A percentile compares a stretch with the other conserved stretches of the same genome.
Evolutionary conservation across 2,888 invertebrate species (phyloP).

Genomic region (Pseudococcus jackbeardsleyi): DNA sequence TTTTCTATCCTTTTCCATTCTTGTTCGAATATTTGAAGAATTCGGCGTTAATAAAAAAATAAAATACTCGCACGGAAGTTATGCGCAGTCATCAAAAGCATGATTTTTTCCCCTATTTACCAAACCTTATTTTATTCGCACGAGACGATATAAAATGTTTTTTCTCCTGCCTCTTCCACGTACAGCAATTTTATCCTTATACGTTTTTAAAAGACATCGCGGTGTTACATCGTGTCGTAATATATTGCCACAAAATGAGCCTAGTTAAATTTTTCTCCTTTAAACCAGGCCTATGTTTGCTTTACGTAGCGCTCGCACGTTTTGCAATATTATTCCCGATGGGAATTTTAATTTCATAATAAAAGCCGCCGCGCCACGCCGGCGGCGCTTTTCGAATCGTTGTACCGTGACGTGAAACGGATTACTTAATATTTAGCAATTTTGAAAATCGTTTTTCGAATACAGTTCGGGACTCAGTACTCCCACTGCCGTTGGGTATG

Average conservation of each 20-base stretch:
- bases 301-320: conserved; percentile 7
- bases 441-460: conserved; percentile 20
- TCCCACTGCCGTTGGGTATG: neutral
- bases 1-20: neutral
- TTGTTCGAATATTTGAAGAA: neutral
- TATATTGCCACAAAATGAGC: conserved; percentile 28
- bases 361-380: neutral
- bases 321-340: conserved; percentile 25
- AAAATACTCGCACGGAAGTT: neutral
- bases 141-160: neutral
- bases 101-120: neutral
- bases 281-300: neutral
- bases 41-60: neutral
- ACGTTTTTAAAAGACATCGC: neutral
- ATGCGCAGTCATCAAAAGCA: neutral
- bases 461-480: neutral
- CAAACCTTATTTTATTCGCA: neutral
- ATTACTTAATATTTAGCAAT: conserved; percentile 36
- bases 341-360: conserved; percentile 40
- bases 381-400: conserved; percentile 5
- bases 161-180: neutral
- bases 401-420: conserved; percentile 30
- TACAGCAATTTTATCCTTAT: neutral
- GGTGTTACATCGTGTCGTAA: neutral
- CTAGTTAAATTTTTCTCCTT: conserved; percentile 31